These are phyloP conservation scores for Cepaea hortensis DNA, from an alignment of 2,888 invertebrate species.

Conservation along the genomic window DNA sequence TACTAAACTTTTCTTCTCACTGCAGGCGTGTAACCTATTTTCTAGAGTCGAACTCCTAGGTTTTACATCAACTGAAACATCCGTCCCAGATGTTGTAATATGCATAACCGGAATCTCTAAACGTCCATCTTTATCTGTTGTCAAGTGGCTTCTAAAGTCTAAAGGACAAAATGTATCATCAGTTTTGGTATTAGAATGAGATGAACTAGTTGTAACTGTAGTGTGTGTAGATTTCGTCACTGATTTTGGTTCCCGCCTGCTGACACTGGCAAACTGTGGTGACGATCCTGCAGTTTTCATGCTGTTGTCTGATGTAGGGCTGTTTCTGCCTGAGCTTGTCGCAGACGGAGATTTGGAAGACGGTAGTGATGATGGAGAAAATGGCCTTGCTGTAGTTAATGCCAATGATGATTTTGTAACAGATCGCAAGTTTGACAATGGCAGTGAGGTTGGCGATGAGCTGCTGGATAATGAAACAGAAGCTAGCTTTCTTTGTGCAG, in stretches of 20 bases:
- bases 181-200: not conserved
- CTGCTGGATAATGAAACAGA: not conserved
- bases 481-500: constrained; percentile 43
- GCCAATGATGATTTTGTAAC: constrained; percentile 33
- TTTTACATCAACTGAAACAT: constrained; percentile 17
- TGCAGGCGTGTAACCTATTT: not conserved
- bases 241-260: constrained; percentile 39
- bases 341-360: constrained; percentile 39
- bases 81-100: constrained; percentile 32
- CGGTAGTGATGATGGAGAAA: constrained; percentile 32
- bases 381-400: constrained; percentile 46
- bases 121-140: constrained; percentile 43
- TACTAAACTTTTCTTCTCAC: not conserved
- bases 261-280: not conserved
- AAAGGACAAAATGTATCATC: constrained; percentile 8
- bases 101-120: constrained; percentile 48
- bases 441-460: not conserved
- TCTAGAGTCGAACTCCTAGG: constrained; percentile 3
- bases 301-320: constrained; percentile 18
- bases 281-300: constrained; percentile 3
- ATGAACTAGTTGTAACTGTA: constrained; percentile 4
- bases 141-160: constrained; percentile 26
- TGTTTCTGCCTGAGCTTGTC: constrained; percentile 36
- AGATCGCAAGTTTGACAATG: not conserved
- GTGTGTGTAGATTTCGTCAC: constrained; percentile 12